Evolutionary conservation across 2,797 vertebrate species (phyloP), one percentile per base, ranked within the genome.

Genomic region (Gymnoscopelus braueri): DNA sequence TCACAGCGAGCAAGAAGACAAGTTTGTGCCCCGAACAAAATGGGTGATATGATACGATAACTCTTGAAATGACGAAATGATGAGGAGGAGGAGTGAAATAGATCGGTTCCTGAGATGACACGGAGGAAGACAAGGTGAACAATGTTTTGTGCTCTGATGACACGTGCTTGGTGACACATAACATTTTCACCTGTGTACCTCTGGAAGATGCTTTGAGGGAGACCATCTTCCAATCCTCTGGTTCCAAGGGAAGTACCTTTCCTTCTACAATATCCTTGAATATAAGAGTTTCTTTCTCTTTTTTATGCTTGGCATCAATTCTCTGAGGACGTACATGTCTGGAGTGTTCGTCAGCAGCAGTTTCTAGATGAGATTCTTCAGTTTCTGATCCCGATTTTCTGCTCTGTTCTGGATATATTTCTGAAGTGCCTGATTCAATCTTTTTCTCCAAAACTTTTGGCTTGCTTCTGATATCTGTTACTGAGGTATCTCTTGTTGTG

Each of bases 11-110:
- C 15, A 64, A 29, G 8, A 64, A 44, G n/a, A 57, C 7, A 32
- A 2, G 47, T 71, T 70, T 72, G 83, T 88, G 88, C 63, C 57
- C 39, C 68, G 52, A 72, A 86, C 67, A 78, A 11, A 66, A 76
- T 87, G 88, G 49, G 83, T 90, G 88, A 60, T 15, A 6, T 86
- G 85, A 85, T 54, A 82, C 81, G 82, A 32, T 63, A 1, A 0
- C 67, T 72, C 61, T 60, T 49, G 72, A 63, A 60, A 75, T 32
- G 53, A 71, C 24, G 5, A 35, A 5, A 57, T 11, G 65, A 77
- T 3, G 49, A 82, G 2, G 62, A 62, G 72, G 60, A 72, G 23
- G 19, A 13, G 69, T 65, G 67, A 54, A 61, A 67, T 58, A 39
- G 29, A 48, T 0, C 48, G 29, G 52, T 56, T 62, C 69, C 64